Conservation (phyloP, 2,888 invertebrate species). For the Catocala nupta region DNA sequence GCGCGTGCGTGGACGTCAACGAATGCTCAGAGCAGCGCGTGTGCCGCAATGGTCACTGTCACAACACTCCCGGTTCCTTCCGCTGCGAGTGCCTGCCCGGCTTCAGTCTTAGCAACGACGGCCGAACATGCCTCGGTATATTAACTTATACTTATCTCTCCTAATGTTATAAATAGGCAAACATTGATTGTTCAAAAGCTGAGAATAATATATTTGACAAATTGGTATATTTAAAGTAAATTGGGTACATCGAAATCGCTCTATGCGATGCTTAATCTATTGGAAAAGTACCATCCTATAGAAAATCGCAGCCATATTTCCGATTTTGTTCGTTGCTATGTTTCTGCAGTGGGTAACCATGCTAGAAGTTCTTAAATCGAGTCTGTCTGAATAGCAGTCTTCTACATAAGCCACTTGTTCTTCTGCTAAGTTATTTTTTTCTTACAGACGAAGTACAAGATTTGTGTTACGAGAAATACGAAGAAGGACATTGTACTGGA, state of each 20-base stretch:
- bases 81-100: constrained; percentile 93
- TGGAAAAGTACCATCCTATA: too few relatives aligned
- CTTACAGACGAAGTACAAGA: constrained; percentile 92
- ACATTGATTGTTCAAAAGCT: too few relatives aligned
- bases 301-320: too few relatives aligned
- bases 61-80: constrained; percentile 93
- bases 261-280: too few relatives aligned
- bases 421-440: constrained; percentile 9
- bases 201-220: too few relatives aligned
- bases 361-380: too few relatives aligned
- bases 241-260: too few relatives aligned
- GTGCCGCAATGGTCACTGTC: constrained; percentile 93
- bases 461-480: constrained; percentile 93
- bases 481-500: constrained; percentile 92
- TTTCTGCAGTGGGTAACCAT: too few relatives aligned
- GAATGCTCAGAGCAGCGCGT: constrained; percentile 91
- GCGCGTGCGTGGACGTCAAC: constrained; percentile 83
- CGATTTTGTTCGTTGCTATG: too few relatives aligned
- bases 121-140: constrained; percentile 92
- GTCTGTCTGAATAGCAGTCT: too few relatives aligned
- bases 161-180: background rate
- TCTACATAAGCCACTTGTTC: too few relatives aligned
- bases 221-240: too few relatives aligned
- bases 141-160: background rate
- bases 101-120: constrained; percentile 92